Evolutionary conservation across 2,113 vertebrate genomes (phyloP), one percentile per base, ranked within the genome.

Genomic region (Lepisosteus oculatus): DNA sequence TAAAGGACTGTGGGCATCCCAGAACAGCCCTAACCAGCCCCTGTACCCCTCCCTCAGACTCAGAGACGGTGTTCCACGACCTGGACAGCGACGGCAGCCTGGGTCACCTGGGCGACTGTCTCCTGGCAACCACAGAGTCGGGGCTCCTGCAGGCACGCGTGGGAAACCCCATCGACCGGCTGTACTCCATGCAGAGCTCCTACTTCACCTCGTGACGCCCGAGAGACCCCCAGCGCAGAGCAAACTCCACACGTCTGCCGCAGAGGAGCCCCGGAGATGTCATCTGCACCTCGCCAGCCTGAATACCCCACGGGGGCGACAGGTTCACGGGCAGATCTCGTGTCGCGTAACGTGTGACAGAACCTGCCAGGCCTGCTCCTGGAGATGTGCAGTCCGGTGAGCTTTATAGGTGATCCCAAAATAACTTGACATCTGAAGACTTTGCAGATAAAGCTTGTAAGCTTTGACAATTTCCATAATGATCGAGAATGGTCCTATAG

Each of bases 101-200:
- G 45, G 82, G 91, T 82, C 94, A 94, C 83, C 90, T 96, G 55
- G 93, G 94, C 2, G 94, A 95, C 76, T 94, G 93, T 85, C 89
- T 95, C 84, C 79, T 95, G 73, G 87, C 91, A 15, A 83, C 91
- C 0, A 88, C 92, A 0, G 93, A 95, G 0, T 85, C 85, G 42
- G 88, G 86, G 71, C 89, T 92, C 61, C 82, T 95, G 79, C 77
- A 92, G 13, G 92, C 91, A 3, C 88, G 93, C 3, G 91, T 95
- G 84, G 93, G 93, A 82, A 95, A 95, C 79, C 95, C 95, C 78
- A 95, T 96, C 0, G 94, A 95, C 83, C 93, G 93, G 56, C 94
- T 96, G 69, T 95, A 96, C 85, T 95, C 95, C 80, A 96, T 96
- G 94, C 94, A 96, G 84, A 95, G 90, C 86, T 96, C 94, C 81